Evolutionary conservation across 2,797 vertebrate species (phyloP), one percentile per base, ranked within the genome.

Genomic region (Micromesistius poutassou): DNA sequence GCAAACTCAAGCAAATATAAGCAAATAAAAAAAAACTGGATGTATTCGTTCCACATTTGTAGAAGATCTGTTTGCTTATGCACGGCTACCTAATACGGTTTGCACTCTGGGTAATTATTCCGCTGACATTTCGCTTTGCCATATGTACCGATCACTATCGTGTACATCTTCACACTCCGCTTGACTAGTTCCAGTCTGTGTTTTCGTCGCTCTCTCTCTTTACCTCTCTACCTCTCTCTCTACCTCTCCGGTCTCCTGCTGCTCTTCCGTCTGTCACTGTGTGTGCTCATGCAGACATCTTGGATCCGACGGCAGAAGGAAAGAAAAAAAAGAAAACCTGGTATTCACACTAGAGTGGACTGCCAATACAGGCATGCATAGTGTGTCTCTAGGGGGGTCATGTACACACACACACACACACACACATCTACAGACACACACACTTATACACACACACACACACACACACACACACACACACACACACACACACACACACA

Each of bases 241-340:
- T 55, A 19, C 31, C 25, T 30, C n/a, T 40, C 50, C 22, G 80
- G 76, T 82, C 74, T 82, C 91, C 91, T 79, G 87, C 87, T 81
- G 85, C 72, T 83, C 73, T 79, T 84, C 91, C 91, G 90, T 90
- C 91, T 92, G 89, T 77, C 86, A 30, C 80, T 31, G 72, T 78
- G 72, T 78, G 76, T 50, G 70, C 35, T 84, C 87, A 81, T n/a
- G 3, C 78, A 81, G 84, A 72, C 80, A 80, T 77, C 79, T 82
- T 79, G 85, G 87, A 78, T 62, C 55, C 22, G n/a, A 62, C 5
- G 55, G 55, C 55, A 62, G 55, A 25, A 62, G 16, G n/a, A 62
- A n/a, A 62, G 55, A 25, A 62, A 5, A 25, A 62, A n/a, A 62
- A n/a, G 7, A 6, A 19, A 22, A 55, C 22, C 55, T 62, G 55